A percentile compares a stretch with the other conserved stretches of the same genome.
These are phyloP conservation scores for Agrilus planipennis DNA, from an alignment of 1,140 invertebrate genomes.

Conservation along the genomic window DNA sequence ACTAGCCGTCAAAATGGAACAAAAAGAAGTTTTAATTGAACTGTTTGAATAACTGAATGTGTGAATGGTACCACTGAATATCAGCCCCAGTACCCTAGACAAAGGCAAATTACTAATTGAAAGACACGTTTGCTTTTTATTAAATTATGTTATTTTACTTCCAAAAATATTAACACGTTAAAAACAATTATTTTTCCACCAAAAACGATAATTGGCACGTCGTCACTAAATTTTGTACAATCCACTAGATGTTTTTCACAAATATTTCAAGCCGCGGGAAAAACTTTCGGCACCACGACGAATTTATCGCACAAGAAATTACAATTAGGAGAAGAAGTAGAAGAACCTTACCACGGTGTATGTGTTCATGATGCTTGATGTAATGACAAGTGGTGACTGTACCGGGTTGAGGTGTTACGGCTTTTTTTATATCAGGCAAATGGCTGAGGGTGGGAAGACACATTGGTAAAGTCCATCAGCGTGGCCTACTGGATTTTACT, in stretches of 20 bases:
- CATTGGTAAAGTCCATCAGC: constrained; percentile 1
- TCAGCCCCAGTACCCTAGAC: too few relatives aligned
- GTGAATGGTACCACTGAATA: too few relatives aligned
- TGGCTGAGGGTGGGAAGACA: constrained; percentile 23
- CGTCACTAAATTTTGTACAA: constrained; percentile 2
- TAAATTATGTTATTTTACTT: too few relatives aligned
- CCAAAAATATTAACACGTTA: background rate
- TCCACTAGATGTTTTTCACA: constrained; percentile 6
- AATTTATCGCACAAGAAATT: too few relatives aligned
- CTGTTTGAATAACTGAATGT: too few relatives aligned
- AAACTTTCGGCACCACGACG: too few relatives aligned
- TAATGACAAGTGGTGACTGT: constrained; percentile 33
- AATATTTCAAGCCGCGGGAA: constrained; percentile 14
- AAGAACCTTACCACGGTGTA: constrained; percentile 32
- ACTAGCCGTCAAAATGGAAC: too few relatives aligned
- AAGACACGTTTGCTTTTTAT: too few relatives aligned
- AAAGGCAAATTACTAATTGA: too few relatives aligned
- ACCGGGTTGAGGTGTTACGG: constrained; percentile 17
- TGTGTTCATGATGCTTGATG: constrained; percentile 34
- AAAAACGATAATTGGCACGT: constrained; percentile 1
- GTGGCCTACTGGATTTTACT: background rate
- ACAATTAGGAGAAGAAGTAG: too few relatives aligned
- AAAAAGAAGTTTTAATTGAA: too few relatives aligned
- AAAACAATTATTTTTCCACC: background rate
- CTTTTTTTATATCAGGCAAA: constrained; percentile 25